Conservation (phyloP, 1,140 invertebrate genomes). For the Eumaeus atala region DNA sequence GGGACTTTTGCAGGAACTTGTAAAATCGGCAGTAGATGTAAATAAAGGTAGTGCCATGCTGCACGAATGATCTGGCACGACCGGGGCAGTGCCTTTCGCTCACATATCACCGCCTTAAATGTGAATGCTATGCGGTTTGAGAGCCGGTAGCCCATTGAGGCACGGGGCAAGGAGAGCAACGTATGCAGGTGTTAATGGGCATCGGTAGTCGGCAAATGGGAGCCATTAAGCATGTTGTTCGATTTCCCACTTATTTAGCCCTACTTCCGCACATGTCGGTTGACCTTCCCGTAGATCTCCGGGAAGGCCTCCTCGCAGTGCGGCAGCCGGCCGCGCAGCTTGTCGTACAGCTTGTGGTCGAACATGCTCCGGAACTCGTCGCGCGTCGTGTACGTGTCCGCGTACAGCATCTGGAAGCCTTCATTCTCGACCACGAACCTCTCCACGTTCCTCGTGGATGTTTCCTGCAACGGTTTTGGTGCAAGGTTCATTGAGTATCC, state of each 20-base stretch:
- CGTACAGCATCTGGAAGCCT: slow-evolving; percentile 92
- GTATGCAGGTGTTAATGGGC: too few species aligned
- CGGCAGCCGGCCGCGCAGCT: slow-evolving; percentile 75
- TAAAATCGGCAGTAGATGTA: too few species aligned
- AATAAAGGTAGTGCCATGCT: too few species aligned
- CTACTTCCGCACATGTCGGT: slow-evolving; percentile 76
- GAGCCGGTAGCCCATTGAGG: too few species aligned
- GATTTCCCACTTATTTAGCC: not conserved
- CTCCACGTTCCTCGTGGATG: slow-evolving; percentile 83
- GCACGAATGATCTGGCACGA: too few species aligned
- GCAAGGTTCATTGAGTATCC: not conserved
- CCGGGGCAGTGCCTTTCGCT: too few species aligned
- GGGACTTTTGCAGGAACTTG: too few species aligned
- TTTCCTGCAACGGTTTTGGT: slow-evolving; percentile 35
- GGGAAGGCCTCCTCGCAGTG: slow-evolving; percentile 84
- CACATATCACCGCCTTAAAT: too few species aligned
- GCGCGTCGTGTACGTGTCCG: slow-evolving; percentile 84
- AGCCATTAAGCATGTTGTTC: too few species aligned
- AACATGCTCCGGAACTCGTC: slow-evolving; percentile 90
- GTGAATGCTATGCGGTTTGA: too few species aligned
- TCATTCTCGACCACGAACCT: slow-evolving; percentile 79
- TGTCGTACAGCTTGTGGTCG: slow-evolving; percentile 85
- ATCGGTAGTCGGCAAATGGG: too few species aligned
- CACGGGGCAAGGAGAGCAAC: too few species aligned
- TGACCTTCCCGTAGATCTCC: slow-evolving; percentile 89